These are phyloP conservation scores for Clarias laeviceps DNA, from an alignment of 2,797 vertebrate species.

Conservation along the genomic window DNA sequence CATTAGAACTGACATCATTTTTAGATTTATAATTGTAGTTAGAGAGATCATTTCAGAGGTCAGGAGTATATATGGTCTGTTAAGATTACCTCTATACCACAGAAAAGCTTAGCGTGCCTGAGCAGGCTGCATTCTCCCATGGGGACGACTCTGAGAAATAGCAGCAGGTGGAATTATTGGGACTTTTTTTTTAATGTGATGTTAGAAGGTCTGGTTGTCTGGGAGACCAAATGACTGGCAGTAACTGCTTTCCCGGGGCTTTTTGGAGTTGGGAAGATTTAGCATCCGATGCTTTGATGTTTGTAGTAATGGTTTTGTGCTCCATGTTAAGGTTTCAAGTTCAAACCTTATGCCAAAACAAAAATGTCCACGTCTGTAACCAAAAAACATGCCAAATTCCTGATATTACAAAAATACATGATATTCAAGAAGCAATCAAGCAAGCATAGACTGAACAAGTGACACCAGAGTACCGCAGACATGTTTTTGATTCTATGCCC, in stretches of 20 bases:
- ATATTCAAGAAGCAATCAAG: too few species aligned
- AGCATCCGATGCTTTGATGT: background rate
- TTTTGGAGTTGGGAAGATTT: background rate
- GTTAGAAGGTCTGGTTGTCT: slow-evolving; percentile 9
- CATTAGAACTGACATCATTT: background rate
- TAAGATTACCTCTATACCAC: background rate
- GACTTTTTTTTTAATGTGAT: background rate
- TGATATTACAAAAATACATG: too few species aligned
- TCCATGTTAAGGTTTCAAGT: too few species aligned
- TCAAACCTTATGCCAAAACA: too few species aligned
- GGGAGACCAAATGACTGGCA: slow-evolving; percentile 35
- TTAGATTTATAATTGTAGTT: background rate
- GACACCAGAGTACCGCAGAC: too few species aligned
- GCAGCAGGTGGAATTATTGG: slow-evolving; percentile 4
- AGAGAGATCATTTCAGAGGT: background rate
- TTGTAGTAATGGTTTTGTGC: background rate
- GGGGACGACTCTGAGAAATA: background rate
- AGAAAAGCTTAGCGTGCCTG: background rate
- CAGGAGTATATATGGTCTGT: background rate
- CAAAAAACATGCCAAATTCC: too few species aligned
- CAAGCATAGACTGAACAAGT: too few species aligned
- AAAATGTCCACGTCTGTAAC: too few species aligned
- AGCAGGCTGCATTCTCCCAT: background rate
- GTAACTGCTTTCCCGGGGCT: slow-evolving; percentile 24
- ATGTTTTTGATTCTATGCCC: too few species aligned